These are phyloP conservation scores for Antennarius maculatus DNA, from an alignment of 2,797 vertebrate genomes.

Conservation along the genomic window DNA sequence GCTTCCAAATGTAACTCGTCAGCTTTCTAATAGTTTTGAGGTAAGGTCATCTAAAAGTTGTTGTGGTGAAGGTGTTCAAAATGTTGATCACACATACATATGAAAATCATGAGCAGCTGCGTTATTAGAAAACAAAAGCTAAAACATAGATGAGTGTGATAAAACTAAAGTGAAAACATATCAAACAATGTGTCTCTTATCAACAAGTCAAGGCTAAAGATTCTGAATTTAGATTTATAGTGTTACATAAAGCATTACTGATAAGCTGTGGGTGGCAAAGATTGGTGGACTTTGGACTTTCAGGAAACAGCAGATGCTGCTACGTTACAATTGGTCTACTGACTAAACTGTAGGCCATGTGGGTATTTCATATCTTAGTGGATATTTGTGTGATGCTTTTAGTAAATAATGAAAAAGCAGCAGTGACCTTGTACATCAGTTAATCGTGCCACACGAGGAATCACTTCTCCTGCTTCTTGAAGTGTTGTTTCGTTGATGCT, in stretches of 20 bases:
- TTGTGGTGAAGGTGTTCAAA: background rate
- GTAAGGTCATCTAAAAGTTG: slow-evolving; percentile 12
- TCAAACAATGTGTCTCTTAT: too few species aligned
- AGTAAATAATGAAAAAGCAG: too few species aligned
- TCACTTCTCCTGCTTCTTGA: too few species aligned
- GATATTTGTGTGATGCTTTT: too few species aligned
- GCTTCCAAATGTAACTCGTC: background rate
- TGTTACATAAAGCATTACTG: background rate
- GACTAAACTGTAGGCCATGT: too few species aligned
- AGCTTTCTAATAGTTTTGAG: slow-evolving; percentile 16
- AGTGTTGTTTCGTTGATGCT: too few species aligned
- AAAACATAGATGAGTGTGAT: background rate
- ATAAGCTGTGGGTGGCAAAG: background rate
- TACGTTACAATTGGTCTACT: too few species aligned
- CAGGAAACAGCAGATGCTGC: too few species aligned
- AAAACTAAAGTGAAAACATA: background rate
- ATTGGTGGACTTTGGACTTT: background rate
- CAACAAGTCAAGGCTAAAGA: background rate
- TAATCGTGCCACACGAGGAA: too few species aligned
- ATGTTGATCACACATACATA: background rate
- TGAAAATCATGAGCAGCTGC: background rate
- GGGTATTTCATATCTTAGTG: too few species aligned
- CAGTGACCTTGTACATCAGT: too few species aligned
- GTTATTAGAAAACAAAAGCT: slow-evolving; percentile 6
- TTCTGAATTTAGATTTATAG: background rate